These are phyloP conservation scores for Anser cygnoides DNA, from an alignment of 2,113 vertebrate species.

Conservation along the genomic window DNA sequence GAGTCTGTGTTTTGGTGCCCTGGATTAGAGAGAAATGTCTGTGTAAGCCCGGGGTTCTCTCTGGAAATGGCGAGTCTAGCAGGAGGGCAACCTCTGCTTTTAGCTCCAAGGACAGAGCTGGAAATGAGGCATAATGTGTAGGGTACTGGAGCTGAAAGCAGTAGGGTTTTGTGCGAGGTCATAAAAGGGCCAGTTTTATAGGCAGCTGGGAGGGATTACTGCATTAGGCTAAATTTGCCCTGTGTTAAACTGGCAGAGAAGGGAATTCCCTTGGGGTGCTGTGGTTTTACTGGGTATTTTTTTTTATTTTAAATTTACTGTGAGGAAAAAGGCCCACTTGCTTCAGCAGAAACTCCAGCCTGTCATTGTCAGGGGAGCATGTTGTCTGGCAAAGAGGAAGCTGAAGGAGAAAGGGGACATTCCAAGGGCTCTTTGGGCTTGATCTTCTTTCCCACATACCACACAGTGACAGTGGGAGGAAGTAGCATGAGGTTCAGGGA, in stretches of 20 bases:
- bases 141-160: background rate
- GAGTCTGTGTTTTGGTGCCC: background rate
- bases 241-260: slow-evolving; percentile 10
- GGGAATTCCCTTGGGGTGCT: slow-evolving; percentile 40
- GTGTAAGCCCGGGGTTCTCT: background rate
- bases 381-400: background rate
- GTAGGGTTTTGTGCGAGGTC: background rate
- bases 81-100: background rate
- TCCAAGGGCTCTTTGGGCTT: background rate
- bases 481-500: background rate
- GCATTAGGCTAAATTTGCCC: background rate
- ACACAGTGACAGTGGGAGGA: background rate
- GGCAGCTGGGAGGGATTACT: slow-evolving; percentile 2
- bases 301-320: background rate
- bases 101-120: slow-evolving; percentile 2
- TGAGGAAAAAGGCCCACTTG: background rate
- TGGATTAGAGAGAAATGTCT: background rate
- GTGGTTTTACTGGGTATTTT: background rate
- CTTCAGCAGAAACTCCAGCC: background rate
- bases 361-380: background rate
- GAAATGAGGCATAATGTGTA: background rate
- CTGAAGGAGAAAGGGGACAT: background rate
- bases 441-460: background rate
- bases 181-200: background rate
- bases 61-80: background rate